Base-by-base conservation (phyloP, 2,113 vertebrate species). In the Serilophus lunatus region DNA sequence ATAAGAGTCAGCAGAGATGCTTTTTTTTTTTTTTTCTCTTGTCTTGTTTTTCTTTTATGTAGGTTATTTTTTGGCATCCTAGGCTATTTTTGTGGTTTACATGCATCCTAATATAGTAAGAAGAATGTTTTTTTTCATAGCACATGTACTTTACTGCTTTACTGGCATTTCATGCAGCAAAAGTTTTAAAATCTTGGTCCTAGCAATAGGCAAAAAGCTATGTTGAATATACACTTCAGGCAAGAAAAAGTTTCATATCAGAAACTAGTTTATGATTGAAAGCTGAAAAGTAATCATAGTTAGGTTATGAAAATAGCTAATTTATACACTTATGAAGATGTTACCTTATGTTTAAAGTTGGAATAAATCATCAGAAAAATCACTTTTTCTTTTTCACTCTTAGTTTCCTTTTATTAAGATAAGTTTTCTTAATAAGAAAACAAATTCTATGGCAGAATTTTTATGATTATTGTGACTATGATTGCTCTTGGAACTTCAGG, bases 21-120 rank as follows among this genome's bases (percentile, higher is more conserved):
- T 4, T 20, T 18, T 9, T 29, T 56, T 14, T 59, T 56, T 54
- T 51, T 6, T 77, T 38, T 54, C 18, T 26, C 15, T 59, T 61
- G 8, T 42, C 3, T 19, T 5, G 0, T 2, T 5, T 29, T 20
- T 18, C n/a, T 8, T n/a, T 20, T 78, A 60, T 64, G 5, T 57
- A 7, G 3, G 18, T 15, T 6, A 1, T 22, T 63, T 45, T 81
- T 72, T 86, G 4, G 64, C 15, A 44, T 65, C 9, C n/a, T 60
- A 6, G 61, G 1, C 3, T 54, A 17, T 8, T 60, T 83, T 77
- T 16, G 56, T 53, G 15, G 5, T 47, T 72, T 66, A 38, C 8
- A 38, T 8, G 3, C 10, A 8, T 2, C 28, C 72, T 80, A 68
- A 10, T 29, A 20, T 14, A 25, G 6, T 14, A 60, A 29, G 14